A percentile compares a stretch with the other conserved stretches of the same genome.
Evolutionary conservation across 1,140 invertebrate genomes (phyloP).

Genomic region (Galleria mellonella): DNA sequence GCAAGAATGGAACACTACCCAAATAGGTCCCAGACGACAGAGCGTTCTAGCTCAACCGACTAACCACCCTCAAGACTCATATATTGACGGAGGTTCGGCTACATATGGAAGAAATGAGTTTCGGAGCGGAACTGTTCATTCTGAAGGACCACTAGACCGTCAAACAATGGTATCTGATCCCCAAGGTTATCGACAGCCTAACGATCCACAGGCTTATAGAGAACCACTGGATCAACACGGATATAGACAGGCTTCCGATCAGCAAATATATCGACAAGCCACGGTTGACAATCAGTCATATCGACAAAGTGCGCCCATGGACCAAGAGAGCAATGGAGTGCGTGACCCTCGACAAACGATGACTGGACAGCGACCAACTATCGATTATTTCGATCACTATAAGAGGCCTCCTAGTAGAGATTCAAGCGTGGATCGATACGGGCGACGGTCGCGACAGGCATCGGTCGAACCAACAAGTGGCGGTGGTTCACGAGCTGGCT

Average conservation of each 20-base stretch:
- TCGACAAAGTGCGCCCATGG: constrained; percentile 18
- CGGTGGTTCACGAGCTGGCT: constrained; percentile 18
- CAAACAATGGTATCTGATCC: constrained; percentile 26
- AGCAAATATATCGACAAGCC: constrained; percentile 32
- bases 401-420: constrained; percentile 91
- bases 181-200: constrained; percentile 32
- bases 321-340: constrained; percentile 47
- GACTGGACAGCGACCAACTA: constrained; percentile 74
- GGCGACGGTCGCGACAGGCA: constrained; percentile 82
- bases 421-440: constrained; percentile 89
- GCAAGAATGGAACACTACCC: constrained; percentile 51
- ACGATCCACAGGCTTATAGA: constrained; percentile 30
- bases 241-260: constrained; percentile 29
- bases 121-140: constrained; percentile 48
- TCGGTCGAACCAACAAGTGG: constrained; percentile 78
- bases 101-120: constrained; percentile 46
- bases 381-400: constrained; percentile 93
- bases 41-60: constrained; percentile 52
- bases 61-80: constrained; percentile 36
- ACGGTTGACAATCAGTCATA: constrained; percentile 19
- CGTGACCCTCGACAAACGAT: constrained; percentile 26
- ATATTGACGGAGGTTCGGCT: constrained; percentile 33
- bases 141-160: constrained; percentile 37
- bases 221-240: constrained; percentile 29
- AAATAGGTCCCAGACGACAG: constrained; percentile 40